Evolutionary conservation across 2,888 invertebrate genomes (phyloP).

Genomic region (Cheilosia scutellata): DNA sequence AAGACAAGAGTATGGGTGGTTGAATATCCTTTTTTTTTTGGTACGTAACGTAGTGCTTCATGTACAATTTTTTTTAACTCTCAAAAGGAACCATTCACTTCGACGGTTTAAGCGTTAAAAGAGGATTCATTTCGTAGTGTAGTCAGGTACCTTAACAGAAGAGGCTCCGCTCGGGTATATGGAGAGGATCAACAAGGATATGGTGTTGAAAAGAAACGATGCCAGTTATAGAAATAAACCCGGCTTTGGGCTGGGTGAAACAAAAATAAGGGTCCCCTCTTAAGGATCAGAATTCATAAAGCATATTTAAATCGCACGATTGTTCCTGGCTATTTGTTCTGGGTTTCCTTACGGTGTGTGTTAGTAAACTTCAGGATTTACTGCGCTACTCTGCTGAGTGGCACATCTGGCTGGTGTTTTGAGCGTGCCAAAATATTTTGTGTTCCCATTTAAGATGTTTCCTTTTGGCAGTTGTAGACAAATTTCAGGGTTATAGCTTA

Average conservation of each 20-base stretch:
- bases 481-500: conserved; percentile 66
- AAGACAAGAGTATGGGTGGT: conserved; percentile 24
- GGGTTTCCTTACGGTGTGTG: conserved; percentile 15
- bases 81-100: conserved; percentile 69
- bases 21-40: conserved; percentile 19
- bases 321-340: conserved; percentile 47
- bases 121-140: conserved; percentile 33
- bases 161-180: neutral
- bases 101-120: conserved; percentile 54
- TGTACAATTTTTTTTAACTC: conserved; percentile 8
- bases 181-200: conserved; percentile 56
- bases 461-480: conserved; percentile 55
- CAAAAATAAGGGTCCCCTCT: conserved; percentile 18
- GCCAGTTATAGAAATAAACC: conserved; percentile 15
- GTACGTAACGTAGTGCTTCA: neutral
- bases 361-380: conserved; percentile 51
- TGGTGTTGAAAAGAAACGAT: conserved; percentile 48
- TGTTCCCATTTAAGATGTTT: conserved; percentile 49
- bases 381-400: conserved; percentile 37
- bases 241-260: conserved; percentile 6
- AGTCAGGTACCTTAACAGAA: conserved; percentile 19
- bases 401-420: conserved; percentile 69
- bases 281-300: conserved; percentile 72
- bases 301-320: conserved; percentile 69
- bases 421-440: conserved; percentile 64